Conservation (phyloP, 2,113 vertebrate species). For the Nannobrachium achirus region DNA sequence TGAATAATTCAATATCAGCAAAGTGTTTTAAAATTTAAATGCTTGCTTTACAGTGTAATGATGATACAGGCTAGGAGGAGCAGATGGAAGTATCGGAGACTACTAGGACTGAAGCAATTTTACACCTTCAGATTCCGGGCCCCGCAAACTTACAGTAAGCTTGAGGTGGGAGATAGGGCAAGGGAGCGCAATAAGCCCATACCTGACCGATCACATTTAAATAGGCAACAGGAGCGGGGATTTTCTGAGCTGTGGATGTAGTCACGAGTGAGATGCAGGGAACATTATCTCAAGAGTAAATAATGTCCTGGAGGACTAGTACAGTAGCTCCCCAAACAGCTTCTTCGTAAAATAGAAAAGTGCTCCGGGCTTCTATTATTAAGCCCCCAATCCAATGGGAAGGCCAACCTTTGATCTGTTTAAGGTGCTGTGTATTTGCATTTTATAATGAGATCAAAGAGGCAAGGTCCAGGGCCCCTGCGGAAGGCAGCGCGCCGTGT, state of each 20-base stretch:
- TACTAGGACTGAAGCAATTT: constrained; percentile 70
- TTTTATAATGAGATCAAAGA: constrained; percentile 84
- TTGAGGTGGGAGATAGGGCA: constrained; percentile 69
- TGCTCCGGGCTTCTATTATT: constrained; percentile 77
- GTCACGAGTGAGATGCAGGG: constrained; percentile 71
- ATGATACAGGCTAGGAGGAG: constrained; percentile 58
- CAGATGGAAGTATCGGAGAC: constrained; percentile 63
- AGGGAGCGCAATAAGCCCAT: constrained; percentile 53
- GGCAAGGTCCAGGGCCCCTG: constrained; percentile 67
- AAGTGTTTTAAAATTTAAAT: constrained; percentile 63
- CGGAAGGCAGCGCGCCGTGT: constrained; percentile 65
- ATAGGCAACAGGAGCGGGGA: constrained; percentile 73
- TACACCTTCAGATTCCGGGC: constrained; percentile 69
- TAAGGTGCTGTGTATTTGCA: constrained; percentile 81
- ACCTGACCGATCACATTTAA: constrained; percentile 77
- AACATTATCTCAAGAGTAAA: constrained; percentile 82
- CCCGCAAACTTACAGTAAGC: constrained; percentile 64
- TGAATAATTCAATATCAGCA: constrained; percentile 54
- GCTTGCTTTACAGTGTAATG: constrained; percentile 60
- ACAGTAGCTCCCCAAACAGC: constrained; percentile 71
- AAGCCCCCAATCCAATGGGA: constrained; percentile 76
- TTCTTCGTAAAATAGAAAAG: constrained; percentile 75
- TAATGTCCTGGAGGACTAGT: constrained; percentile 76
- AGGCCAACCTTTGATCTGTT: constrained; percentile 84
- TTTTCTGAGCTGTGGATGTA: constrained; percentile 64